Percentiles rank a stretch among this genome's conserved stretches.
Evolutionary conservation across 2,113 vertebrate species (phyloP).

Genomic region (Oceanodroma tethys): DNA sequence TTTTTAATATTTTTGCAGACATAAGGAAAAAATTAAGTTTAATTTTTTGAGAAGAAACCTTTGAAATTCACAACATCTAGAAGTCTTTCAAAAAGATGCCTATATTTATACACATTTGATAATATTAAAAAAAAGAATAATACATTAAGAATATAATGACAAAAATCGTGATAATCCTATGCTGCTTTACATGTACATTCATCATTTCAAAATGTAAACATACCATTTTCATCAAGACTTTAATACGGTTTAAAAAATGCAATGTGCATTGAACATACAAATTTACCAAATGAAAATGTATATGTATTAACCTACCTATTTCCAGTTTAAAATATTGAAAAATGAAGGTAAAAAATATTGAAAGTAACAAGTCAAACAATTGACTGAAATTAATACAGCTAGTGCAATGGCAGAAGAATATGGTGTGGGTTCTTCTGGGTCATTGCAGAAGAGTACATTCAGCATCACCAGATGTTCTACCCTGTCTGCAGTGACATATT

Average conservation of each 20-base stretch:
- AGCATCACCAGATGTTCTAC: neutral
- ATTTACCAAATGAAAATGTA: neutral
- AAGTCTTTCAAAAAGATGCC: neutral
- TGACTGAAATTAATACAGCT: neutral
- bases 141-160: neutral
- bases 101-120: neutral
- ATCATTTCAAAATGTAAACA: neutral
- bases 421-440: neutral
- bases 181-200: neutral
- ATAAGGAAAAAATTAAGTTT: neutral
- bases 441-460: neutral
- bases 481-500: neutral
- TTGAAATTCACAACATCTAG: neutral
- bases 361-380: neutral
- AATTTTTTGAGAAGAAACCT: neutral
- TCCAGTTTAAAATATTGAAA: neutral
- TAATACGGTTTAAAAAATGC: neutral
- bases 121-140: neutral
- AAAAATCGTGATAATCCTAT: neutral
- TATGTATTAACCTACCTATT: neutral
- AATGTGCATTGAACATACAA: neutral
- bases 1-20: neutral
- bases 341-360: neutral
- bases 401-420: neutral
- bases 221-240: neutral